A percentile compares a stretch with the other conserved stretches of the same genome.
These are phyloP conservation scores for Zygogramma bicolorata DNA, from an alignment of 2,888 invertebrate genomes.

Conservation along the genomic window DNA sequence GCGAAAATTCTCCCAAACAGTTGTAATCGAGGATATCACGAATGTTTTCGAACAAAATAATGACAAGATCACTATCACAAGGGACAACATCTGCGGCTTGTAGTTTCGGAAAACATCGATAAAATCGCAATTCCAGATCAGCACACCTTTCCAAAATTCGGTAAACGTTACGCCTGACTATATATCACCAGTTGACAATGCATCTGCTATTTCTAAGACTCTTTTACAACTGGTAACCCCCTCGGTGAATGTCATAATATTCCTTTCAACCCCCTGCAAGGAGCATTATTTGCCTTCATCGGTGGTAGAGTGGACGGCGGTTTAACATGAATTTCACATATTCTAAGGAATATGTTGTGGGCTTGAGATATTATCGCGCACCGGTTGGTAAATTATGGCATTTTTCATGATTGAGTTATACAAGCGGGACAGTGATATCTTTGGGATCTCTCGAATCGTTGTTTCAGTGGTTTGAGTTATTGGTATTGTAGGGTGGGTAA, in stretches of 20 bases:
- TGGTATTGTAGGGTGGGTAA: not conserved
- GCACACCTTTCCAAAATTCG: constrained; percentile 48
- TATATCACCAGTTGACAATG: constrained; percentile 56
- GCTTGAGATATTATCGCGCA: constrained; percentile 28
- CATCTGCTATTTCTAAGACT: constrained; percentile 52
- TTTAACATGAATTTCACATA: constrained; percentile 54
- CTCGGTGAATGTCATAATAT: constrained; percentile 64
- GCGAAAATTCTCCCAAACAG: not conserved
- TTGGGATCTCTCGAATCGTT: not conserved
- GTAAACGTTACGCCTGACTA: constrained; percentile 55
- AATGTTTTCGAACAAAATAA: constrained; percentile 34
- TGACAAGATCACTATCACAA: constrained; percentile 33
- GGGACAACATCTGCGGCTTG: constrained; percentile 31
- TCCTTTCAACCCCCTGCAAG: constrained; percentile 61
- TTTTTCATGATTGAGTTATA: constrained; percentile 37
- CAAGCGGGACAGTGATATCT: constrained; percentile 11
- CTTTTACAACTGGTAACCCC: constrained; percentile 51
- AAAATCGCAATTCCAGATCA: constrained; percentile 49
- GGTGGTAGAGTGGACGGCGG: constrained; percentile 59
- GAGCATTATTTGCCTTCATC: constrained; percentile 58
- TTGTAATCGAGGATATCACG: not conserved
- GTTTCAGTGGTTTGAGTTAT: not conserved
- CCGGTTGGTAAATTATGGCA: constrained; percentile 35
- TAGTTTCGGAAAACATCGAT: constrained; percentile 26
- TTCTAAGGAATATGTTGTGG: constrained; percentile 40